A percentile compares a stretch with the other conserved stretches of the same genome.
Evolutionary conservation across 2,797 vertebrate species (phyloP).

Genomic region (Gymnothorax reevesii): DNA sequence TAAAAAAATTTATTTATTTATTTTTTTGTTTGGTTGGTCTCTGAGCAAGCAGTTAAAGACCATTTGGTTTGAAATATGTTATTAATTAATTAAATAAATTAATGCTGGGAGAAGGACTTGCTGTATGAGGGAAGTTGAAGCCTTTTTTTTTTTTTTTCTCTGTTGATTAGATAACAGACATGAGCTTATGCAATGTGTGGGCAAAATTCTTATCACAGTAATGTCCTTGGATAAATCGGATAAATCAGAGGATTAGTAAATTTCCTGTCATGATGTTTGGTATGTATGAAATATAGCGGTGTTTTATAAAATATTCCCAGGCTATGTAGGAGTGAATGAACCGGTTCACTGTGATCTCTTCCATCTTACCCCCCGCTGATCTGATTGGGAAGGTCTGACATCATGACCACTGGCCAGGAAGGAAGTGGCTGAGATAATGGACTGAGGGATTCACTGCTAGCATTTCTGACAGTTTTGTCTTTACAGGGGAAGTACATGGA

Average conservation of each 20-base stretch:
- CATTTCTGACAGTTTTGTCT: conserved; percentile 30
- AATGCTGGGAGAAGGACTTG: not conserved
- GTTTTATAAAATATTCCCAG: no score
- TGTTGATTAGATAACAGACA: not conserved
- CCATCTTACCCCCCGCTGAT: no score
- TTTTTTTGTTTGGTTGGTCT: not conserved
- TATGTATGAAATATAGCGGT: no score
- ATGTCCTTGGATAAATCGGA: not conserved
- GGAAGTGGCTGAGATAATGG: no score
- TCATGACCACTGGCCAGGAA: no score
- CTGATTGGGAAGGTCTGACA: no score
- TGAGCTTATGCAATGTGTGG: not conserved
- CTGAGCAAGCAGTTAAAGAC: not conserved
- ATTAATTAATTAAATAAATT: not conserved
- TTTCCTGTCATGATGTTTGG: not conserved
- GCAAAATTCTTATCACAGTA: not conserved
- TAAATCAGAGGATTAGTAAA: not conserved
- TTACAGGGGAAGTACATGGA: conserved; percentile 98
- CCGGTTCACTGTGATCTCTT: no score
- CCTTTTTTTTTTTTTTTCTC: not conserved
- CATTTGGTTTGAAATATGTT: not conserved
- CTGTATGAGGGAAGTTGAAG: not conserved
- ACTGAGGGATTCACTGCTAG: not conserved
- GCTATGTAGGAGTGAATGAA: no score
- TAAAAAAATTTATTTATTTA: not conserved